Evolutionary conservation across 2,113 vertebrate genomes (phyloP), one percentile per base, ranked within the genome.

Genomic region (Cheirogaleus medius): DNA sequence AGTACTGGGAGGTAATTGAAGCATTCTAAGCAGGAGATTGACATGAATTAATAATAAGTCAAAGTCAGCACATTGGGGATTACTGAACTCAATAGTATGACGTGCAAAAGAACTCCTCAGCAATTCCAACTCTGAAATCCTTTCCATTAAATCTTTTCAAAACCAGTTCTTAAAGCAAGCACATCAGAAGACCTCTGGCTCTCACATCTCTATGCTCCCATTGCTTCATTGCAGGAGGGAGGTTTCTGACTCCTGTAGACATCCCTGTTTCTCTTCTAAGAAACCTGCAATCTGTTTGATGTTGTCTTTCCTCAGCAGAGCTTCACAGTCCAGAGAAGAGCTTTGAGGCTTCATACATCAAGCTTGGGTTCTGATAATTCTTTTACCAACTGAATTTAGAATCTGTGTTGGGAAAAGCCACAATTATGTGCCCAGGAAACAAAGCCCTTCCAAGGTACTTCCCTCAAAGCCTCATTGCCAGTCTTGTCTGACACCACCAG

Each of bases 121-220:
- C 14, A 80, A 64, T 90, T 94, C 52, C 21, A 90, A 64, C 23
- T 56, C 44, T 25, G 83, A 32, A 88, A 81, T 76, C 49, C 85
- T 88, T 91, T 76, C 29, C 56, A 95, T 52, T 63, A 87, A 92
- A 44, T 85, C 66, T 91, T 95, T 93, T 32, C 58, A n/a, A 91
- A 94, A n/a, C 25, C 44, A 37, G 20, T 90, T 85, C 58, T 82
- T 84, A 94, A 85, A 82, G 71, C 23, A 60, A 83, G 60, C 1
- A 44, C 82, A 58, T 81, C 27, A 68, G 37, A 95, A 63, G 63
- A n/a, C 4, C 63, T 47, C 39, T 54, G 77, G 20, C 8, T 74
- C 11, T 34, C 29, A 18, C 49, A 11, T 20, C 2, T 18, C 77
- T 73, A 34, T 5, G 64, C 17, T 52, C 63, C 25, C 8, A 0